Conservation (phyloP, 2,113 vertebrate genomes). For the Progne subis region DNA sequence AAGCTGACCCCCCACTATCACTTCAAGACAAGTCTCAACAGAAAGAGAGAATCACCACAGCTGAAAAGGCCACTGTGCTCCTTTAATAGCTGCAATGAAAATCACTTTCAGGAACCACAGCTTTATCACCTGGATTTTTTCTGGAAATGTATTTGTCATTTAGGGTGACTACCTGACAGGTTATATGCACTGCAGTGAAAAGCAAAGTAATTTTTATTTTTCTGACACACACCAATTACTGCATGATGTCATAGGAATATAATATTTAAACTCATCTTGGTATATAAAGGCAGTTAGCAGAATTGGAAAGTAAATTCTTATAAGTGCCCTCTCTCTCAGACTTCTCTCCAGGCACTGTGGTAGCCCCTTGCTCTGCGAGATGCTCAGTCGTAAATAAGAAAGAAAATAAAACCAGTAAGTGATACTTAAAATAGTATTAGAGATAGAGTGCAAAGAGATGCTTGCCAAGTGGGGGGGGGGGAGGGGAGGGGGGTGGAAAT, state of each 20-base stretch:
- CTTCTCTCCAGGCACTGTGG: neutral
- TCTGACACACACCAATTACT: neutral
- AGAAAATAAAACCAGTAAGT: slow-evolving; percentile 50
- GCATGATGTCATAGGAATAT: neutral
- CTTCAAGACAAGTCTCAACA: neutral
- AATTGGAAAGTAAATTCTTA: neutral
- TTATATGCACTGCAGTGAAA: neutral
- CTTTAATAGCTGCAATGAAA: neutral
- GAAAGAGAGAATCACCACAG: neutral
- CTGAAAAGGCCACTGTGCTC: neutral
- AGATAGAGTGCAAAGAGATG: slow-evolving; percentile 19
- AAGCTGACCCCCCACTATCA: neutral
- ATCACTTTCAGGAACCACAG: neutral
- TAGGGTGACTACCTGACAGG: neutral
- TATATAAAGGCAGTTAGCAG: neutral
- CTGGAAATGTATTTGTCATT: neutral
- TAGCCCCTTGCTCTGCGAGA: neutral
- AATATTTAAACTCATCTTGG: neutral
- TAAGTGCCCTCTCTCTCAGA: neutral
- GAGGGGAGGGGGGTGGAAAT: neutral
- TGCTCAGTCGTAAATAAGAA: slow-evolving; percentile 1
- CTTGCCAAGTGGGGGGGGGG: neutral
- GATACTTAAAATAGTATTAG: slow-evolving; percentile 45
- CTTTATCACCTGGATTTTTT: neutral
- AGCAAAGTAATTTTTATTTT: neutral